Evolutionary conservation across 2,797 vertebrate genomes (phyloP), one percentile per base, ranked within the genome.

Genomic region (Malurus leucopterus): DNA sequence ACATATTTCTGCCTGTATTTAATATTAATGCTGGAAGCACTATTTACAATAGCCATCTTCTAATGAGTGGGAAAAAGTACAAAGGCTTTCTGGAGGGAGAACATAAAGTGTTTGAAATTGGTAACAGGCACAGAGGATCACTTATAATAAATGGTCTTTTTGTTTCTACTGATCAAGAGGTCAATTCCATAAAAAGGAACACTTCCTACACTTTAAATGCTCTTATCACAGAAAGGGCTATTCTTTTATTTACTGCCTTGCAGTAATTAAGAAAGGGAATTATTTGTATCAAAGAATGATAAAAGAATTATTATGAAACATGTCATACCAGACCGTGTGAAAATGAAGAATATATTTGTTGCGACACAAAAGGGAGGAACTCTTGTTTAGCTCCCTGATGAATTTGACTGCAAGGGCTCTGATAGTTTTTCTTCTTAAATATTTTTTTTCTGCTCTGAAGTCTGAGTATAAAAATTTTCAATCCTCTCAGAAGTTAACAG

Each of bases 141-240:
- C 61, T 92, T 95, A 54, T 38, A 88, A 95, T 90, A 92, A 93
- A 93, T 40, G n/a, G 80, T 88, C 68, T 75, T 92, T 95, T 93
- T 94, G 72, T 74, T 86, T 93, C 91, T 79, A 53, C 46, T 94
- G 55, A 67, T 86, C 75, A 75, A 94, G 63, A 74, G 74, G 84
- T 86, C 84, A 84, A 43, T 75, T 95, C 58, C 38, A 58, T 83
- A 63, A 76, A 91, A 94, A 86, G 82, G 30, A 67, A 46, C 50
- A 36, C 12, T 81, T 68, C 57, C 84, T 76, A 80, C 84, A 69
- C 78, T 91, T 74, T 71, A 77, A 86, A 85, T 84, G 46, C 23
- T 92, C 38, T 95, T 89, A 92, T 80, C 73, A 84, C 46, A 93
- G 77, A 94, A 76, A 87, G 55, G 55, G 22, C 63, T 92, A 55